Base-by-base conservation (phyloP, 1,140 invertebrate species). In the Hylaeus anthracinus region DNA sequence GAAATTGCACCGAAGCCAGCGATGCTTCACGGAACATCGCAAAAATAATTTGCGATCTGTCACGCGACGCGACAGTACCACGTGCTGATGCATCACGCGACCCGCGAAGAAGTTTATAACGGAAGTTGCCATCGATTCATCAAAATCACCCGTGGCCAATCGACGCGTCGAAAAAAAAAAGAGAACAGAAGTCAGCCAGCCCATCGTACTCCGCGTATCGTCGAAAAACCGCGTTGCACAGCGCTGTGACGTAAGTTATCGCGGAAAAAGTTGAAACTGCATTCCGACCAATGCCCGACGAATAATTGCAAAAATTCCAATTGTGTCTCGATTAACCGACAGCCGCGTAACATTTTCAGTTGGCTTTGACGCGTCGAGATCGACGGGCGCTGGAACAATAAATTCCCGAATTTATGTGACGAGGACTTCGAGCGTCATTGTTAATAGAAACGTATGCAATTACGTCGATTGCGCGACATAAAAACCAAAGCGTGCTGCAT, bases 41-140 rank as follows among this genome's bases (percentile, higher is more conserved):
- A 3, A 76, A 67, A 76, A 76, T 76, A 76, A 76, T 76, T 76
- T 66, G 74, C 43, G 65, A 76, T n/a, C 74, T 76, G 74, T 76
- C 74, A 76, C 60, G 2, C 43, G 74, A 12, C 8, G n/a, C 74
- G 74, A 67, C 64, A 58, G 26, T 48, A 56, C 26, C 43, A 48
- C 65, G 43, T 51, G 65, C 74, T 69, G 74, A 76, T 48, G 74
- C 74, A 66, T 69, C 74, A 69, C 56, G 45, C 55, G 64, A 37
- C 8, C 53, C 45, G 45, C 45, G 55, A 76, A 76, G 74, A 69
- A 76, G 74, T 76, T 60, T 69, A 76, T 76, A 76, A 76, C 74
- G 53, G 74, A 76, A 69, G 64, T 69, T 69, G 65, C 43, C 64
- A 58, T 15, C 74, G 74, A 76, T 76, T 76, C 74, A 76, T 76